Conservation (phyloP, 2,113 vertebrate species). For the Ranitomeya variabilis region DNA sequence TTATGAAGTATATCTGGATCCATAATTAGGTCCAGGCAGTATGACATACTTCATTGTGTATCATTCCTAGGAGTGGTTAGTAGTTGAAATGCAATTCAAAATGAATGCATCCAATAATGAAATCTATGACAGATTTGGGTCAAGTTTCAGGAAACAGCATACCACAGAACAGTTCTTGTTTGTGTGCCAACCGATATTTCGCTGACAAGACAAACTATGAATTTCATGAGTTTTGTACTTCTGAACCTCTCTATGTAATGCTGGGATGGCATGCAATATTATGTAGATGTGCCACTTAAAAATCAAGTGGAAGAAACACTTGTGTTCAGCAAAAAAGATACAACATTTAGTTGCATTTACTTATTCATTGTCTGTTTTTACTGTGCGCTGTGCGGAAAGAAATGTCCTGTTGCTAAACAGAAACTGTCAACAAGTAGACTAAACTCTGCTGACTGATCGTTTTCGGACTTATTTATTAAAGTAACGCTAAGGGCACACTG, state of each 20-base stretch:
- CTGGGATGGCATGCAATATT: background rate
- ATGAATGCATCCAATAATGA: slow-evolving; percentile 46
- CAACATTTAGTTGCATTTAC: background rate
- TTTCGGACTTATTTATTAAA: background rate
- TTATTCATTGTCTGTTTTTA: background rate
- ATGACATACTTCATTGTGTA: slow-evolving; percentile 44
- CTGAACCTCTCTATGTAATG: slow-evolving; percentile 10
- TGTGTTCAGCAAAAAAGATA: background rate
- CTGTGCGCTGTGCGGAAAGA: background rate
- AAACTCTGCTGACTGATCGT: background rate
- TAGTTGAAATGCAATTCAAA: slow-evolving; percentile 41
- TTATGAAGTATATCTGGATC: slow-evolving; percentile 34
- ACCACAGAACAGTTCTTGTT: slow-evolving; percentile 40
- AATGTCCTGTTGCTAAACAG: background rate
- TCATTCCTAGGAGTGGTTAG: slow-evolving; percentile 35
- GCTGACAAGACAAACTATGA: slow-evolving; percentile 35
- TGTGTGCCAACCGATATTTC: slow-evolving; percentile 38
- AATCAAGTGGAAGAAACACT: background rate
- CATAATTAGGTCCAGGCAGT: slow-evolving; percentile 37
- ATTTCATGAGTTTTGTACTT: slow-evolving; percentile 6
- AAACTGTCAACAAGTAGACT: background rate
- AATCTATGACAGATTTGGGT: slow-evolving; percentile 49
- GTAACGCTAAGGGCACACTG: background rate
- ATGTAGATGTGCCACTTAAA: background rate
- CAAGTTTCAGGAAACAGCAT: slow-evolving; percentile 34